Conservation (phyloP, 2,113 vertebrate species). For the Ahaetulla prasina region DNA sequence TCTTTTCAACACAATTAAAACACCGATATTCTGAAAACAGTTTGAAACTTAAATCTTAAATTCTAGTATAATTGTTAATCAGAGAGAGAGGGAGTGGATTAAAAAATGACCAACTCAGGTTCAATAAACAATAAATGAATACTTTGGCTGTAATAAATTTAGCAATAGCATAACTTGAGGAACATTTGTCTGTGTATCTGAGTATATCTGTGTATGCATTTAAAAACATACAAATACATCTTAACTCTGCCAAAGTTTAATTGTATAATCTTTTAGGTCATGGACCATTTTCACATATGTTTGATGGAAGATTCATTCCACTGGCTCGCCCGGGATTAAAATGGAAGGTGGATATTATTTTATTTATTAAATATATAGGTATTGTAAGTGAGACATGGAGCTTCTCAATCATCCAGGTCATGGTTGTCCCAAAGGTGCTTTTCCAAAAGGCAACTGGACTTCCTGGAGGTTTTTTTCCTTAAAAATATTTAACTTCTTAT, state of each 20-base stretch:
- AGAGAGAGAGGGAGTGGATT: background rate
- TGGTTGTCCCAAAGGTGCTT: background rate
- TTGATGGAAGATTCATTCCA: conserved; percentile 89
- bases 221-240: background rate
- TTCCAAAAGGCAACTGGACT: background rate
- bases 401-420: background rate
- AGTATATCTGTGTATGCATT: background rate
- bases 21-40: background rate
- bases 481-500: background rate
- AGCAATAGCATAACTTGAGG: background rate
- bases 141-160: background rate
- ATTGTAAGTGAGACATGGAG: background rate
- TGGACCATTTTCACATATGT: conserved; percentile 97
- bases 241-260: background rate
- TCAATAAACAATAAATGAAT: background rate
- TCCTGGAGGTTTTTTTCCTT: background rate
- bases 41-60: background rate
- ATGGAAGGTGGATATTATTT: conserved; percentile 81
- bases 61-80: background rate
- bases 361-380: background rate
- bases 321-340: conserved; percentile 66
- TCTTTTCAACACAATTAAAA: background rate
- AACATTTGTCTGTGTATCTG: background rate
- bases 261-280: conserved; percentile 74
- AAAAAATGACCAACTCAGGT: background rate